A percentile compares a stretch with the other conserved stretches of the same genome.
These are phyloP conservation scores for Danionella cerebrum DNA, from an alignment of 2,113 vertebrate species.

Conservation along the genomic window DNA sequence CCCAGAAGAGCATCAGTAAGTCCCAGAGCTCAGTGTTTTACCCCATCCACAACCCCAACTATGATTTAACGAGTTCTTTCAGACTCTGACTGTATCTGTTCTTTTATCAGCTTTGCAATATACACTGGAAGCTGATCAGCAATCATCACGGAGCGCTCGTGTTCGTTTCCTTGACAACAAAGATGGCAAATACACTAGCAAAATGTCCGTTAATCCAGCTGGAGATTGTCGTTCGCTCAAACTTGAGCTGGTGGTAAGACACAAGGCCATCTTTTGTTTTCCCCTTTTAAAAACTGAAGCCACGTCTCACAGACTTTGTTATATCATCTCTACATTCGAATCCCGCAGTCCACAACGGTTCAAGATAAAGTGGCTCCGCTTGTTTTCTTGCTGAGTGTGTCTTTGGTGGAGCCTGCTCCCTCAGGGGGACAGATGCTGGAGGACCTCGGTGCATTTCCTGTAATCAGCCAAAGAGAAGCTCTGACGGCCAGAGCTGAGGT, in stretches of 20 bases:
- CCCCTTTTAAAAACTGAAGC: too few species aligned
- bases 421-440: slow-evolving; percentile 35
- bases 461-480: slow-evolving; percentile 68
- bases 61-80: too few species aligned
- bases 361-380: slow-evolving; percentile 78
- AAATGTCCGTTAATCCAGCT: slow-evolving; percentile 60
- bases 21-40: slow-evolving; percentile 26
- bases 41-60: not conserved
- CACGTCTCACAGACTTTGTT: not conserved
- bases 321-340: not conserved
- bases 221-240: slow-evolving; percentile 57
- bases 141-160: slow-evolving; percentile 60
- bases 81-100: not conserved
- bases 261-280: not conserved
- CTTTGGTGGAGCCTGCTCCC: slow-evolving; percentile 55
- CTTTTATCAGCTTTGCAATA: slow-evolving; percentile 68
- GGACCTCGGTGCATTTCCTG: slow-evolving; percentile 67
- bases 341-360: slow-evolving; percentile 53
- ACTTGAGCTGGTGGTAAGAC: slow-evolving; percentile 74
- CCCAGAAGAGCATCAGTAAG: slow-evolving; percentile 79
- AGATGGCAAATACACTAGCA: slow-evolving; percentile 49
- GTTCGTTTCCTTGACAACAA: slow-evolving; percentile 64
- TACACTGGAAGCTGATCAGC: slow-evolving; percentile 66
- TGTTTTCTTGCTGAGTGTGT: slow-evolving; percentile 71
- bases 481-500: slow-evolving; percentile 69